These are phyloP conservation scores for Paratrypauchen microcephalus DNA, from an alignment of 2,797 vertebrate species.

Conservation along the genomic window DNA sequence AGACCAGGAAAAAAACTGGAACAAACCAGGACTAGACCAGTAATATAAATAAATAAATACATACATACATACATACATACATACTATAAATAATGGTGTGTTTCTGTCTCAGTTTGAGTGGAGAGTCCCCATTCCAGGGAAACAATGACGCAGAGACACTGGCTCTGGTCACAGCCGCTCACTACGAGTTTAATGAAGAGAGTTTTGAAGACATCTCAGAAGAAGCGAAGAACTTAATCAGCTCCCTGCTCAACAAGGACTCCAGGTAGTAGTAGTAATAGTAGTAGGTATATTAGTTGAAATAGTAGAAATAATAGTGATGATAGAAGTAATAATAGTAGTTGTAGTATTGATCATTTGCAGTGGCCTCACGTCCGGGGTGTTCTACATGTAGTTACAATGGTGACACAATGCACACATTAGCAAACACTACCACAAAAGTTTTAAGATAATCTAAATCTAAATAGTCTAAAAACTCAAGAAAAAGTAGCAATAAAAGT, in stretches of 20 bases:
- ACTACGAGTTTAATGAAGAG: constrained; percentile 86
- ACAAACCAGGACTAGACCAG: too few species aligned
- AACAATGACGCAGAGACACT: constrained; percentile 82
- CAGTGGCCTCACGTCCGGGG: too few species aligned
- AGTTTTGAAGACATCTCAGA: constrained; percentile 83
- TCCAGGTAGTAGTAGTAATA: constrained; percentile 60
- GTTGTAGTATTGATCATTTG: neutral
- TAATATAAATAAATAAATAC: too few species aligned
- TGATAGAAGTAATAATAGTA: neutral
- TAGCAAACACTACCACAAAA: too few species aligned
- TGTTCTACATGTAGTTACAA: too few species aligned
- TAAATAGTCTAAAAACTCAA: too few species aligned
- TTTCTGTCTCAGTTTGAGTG: constrained; percentile 76
- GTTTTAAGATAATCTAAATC: too few species aligned
- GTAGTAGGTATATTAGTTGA: neutral
- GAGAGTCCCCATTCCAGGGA: constrained; percentile 89
- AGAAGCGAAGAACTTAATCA: constrained; percentile 85
- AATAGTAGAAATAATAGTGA: neutral
- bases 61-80: neutral
- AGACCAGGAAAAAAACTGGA: neutral
- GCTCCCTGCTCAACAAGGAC: constrained; percentile 81
- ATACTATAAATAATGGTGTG: neutral
- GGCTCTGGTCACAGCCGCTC: constrained; percentile 81
- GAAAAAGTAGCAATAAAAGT: too few species aligned
- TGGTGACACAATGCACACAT: too few species aligned